These are phyloP conservation scores for Antedon mediterranea DNA, from an alignment of 53 echinoderm and acorn worm genomes.

Conservation along the genomic window DNA sequence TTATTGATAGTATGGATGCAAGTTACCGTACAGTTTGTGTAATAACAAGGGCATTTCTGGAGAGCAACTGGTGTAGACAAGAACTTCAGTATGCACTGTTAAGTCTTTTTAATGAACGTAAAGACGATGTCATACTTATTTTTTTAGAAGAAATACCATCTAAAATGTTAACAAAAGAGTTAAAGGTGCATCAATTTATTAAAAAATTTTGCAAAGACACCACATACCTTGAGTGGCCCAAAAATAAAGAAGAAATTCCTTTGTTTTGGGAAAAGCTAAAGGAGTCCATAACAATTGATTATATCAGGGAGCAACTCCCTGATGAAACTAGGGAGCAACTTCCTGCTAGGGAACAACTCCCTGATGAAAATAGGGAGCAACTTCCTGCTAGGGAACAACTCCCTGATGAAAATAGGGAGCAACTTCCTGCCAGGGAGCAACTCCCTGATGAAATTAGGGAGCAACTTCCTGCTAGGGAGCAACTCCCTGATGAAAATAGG, in stretches of 20 bases:
- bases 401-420: no score
- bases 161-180: conserved; percentile 46
- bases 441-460: no score
- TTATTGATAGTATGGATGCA: conserved; percentile 39
- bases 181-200: conserved; percentile 50
- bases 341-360: no score
- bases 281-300: conserved; percentile 7
- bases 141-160: conserved; percentile 49
- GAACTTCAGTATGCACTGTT: conserved; percentile 75
- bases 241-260: conserved; percentile 10
- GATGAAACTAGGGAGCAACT: no score
- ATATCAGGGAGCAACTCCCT: no score
- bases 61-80: conserved; percentile 26
- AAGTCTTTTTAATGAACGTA: conserved; percentile 40
- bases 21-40: conserved; percentile 69
- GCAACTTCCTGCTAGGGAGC: no score
- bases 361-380: no score
- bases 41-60: conserved; percentile 19
- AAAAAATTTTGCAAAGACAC: conserved; percentile 22
- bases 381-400: no score
- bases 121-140: conserved; percentile 56
- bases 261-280: conserved; percentile 39
- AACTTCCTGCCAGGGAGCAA: no score
- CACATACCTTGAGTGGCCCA: conserved; percentile 72
- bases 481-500: no score